Evolutionary conservation across 2,113 vertebrate species (phyloP).

Genomic region (Ptilorrhoa leucosticta): DNA sequence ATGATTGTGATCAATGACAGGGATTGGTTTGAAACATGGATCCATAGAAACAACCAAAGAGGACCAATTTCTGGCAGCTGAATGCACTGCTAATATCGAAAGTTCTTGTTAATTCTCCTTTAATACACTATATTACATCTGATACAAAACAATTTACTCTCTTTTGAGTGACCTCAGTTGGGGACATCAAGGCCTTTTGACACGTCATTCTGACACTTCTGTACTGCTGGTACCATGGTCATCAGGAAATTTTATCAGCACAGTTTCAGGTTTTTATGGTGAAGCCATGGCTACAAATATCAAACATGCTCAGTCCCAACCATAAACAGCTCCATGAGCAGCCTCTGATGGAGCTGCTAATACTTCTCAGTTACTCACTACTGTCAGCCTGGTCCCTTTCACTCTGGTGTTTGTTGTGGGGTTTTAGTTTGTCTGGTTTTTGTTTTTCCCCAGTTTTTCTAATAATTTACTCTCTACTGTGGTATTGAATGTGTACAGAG

Average conservation of each 20-base stretch:
- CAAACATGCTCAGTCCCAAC: rapidly evolving
- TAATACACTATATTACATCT: neutral
- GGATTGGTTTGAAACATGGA: neutral
- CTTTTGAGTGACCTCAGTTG: neutral
- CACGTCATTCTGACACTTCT: neutral
- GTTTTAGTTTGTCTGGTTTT: neutral
- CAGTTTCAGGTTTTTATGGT: neutral
- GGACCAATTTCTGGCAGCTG: neutral
- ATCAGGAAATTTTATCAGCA: neutral
- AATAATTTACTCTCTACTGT: neutral
- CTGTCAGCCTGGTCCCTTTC: neutral
- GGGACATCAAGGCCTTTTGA: neutral
- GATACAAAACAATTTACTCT: neutral
- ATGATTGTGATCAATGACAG: too few relatives aligned
- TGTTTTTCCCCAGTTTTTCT: neutral
- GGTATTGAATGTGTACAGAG: neutral
- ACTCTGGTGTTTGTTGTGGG: neutral
- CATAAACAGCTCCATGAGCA: neutral
- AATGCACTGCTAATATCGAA: neutral
- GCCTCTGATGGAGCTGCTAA: neutral
- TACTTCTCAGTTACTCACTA: neutral
- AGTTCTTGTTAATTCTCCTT: neutral
- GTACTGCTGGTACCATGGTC: neutral
- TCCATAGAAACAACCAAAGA: neutral
- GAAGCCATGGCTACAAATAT: neutral